Percentiles rank a stretch among this genome's conserved stretches.
These are phyloP conservation scores for Aleiodes sp. DNA, from an alignment of 1,140 invertebrate genomes.

Conservation along the genomic window DNA sequence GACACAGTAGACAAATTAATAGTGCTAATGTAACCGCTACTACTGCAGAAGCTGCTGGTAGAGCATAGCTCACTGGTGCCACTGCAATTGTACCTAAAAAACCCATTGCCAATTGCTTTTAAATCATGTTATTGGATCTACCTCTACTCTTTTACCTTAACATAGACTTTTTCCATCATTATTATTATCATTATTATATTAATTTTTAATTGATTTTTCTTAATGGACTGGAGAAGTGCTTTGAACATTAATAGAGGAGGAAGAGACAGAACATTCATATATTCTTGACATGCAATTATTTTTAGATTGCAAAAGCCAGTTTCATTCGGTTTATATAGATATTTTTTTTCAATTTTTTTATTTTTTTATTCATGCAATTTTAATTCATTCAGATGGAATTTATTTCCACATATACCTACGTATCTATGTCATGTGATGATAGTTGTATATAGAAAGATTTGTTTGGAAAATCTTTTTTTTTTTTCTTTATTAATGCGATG, in stretches of 20 bases:
- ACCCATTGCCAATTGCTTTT: no score
- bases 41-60: conserved; percentile 52
- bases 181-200: no score
- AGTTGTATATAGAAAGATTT: no score
- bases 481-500: no score
- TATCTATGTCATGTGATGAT: no score
- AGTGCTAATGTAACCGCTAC: conserved; percentile 52
- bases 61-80: conserved; percentile 60
- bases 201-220: neutral
- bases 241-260: neutral
- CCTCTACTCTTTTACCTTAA: no score
- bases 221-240: conserved; percentile 10
- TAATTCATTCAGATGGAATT: no score
- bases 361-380: no score
- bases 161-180: no score
- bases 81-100: conserved; percentile 62
- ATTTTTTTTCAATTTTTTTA: conserved; percentile 44
- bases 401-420: conserved; percentile 18
- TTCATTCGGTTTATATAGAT: conserved; percentile 40
- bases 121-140: no score
- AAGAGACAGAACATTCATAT: conserved; percentile 17
- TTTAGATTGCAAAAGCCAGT: conserved; percentile 33
- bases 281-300: conserved; percentile 33
- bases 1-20: conserved; percentile 56
- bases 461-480: no score